Base-by-base conservation (phyloP, 2,113 vertebrate species). In the Megaptera novaeangliae region DNA sequence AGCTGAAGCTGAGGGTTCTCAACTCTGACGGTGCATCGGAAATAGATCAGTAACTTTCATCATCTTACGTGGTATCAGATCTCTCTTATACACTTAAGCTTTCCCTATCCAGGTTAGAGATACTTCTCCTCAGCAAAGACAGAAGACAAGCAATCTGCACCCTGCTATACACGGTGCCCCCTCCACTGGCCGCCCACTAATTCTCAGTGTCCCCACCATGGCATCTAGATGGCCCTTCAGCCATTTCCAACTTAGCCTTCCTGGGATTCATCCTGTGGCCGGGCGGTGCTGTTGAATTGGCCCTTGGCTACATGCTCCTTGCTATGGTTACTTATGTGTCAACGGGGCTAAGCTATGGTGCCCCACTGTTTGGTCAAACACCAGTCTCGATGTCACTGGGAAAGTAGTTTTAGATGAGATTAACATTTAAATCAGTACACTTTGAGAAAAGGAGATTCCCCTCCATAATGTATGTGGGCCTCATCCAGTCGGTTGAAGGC, bases 1-100 rank as follows among this genome's bases (percentile, higher is more conserved):
- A 49, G 36, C 34, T 85, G 83, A 91, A 81, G 29, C 46, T 88
- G 61, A 77, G 61, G 29, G 23, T 66, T 97, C 36, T 95, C 72
- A 92, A 39, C 11, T 52, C 34, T 95, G 49, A 95, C 2, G 3
- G 55, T 49, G 4, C 12, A 57, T 69, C n/a, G 72, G 44, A 91
- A 93, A 88, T 6, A 92, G 77, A 59, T 57, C 17, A 85, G n/a
- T 80, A 92, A 81, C 64, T 85, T 80, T 80, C 8, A 44, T 61
- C 66, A 91, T 66, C 41, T 75, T 72, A 66, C 46, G 15, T 72
- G 39, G 64, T 39, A 77, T 64, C 81, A 93, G 10, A 21, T 77
- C 39, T 52, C 69, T 55, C 39, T 44, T 10, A 41, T 0, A 39
- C 14, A 25, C 41, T 61, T 31, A 41, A 1, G 8, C 71, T 77